Evolutionary conservation across 1,140 invertebrate species (phyloP), one percentile per base, ranked within the genome.

Genomic region (Tetragonula clypearis): DNA sequence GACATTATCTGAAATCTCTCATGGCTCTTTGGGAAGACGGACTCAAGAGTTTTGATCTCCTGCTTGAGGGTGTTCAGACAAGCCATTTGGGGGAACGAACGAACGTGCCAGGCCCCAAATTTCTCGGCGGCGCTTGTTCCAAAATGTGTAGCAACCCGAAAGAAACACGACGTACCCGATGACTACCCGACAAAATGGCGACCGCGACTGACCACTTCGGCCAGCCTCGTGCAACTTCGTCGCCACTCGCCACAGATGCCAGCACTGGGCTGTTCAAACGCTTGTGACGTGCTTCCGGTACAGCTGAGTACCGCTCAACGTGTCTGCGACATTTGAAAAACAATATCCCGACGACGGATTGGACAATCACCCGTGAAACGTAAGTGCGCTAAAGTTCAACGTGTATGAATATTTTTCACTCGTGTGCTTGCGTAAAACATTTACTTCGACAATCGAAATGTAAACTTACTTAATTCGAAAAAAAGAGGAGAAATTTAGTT

Each of bases 41-140:
- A 97, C 96, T 99, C 98, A 95, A 99, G 96, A 94, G 98, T 98
- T 96, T 98, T 98, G 95, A 99, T 99, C 97, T 99, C 99, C 96
- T 99, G 97, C 96, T 99, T 99, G 92, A 99, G 96, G 91, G 98
- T 98, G 95, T 98, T 98, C 95, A 99, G 96, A 96, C 99, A 99
- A 96, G 99, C 99, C 98, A 99, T 99, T 96, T 96, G 96, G 93
- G 92, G 88, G 75, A 81, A 87, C 90, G 86, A 68, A 79, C 87
- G 81, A 73, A 69, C 65, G 66, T 65, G 75, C 81, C 53, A 75
- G 84, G 65, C 84, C 82, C 76, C 87, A 82, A 88, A 84, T 82
- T 80, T 82, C 68, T 86, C 76, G 81, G 81, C 65, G 66, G n/a
- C 85, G 62, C 81, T 72, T 73, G 71, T 74, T 73, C 75, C 60